Evolutionary conservation across 2,888 invertebrate genomes (phyloP), one percentile per base, ranked within the genome.

Genomic region (Ischnura elegans): DNA sequence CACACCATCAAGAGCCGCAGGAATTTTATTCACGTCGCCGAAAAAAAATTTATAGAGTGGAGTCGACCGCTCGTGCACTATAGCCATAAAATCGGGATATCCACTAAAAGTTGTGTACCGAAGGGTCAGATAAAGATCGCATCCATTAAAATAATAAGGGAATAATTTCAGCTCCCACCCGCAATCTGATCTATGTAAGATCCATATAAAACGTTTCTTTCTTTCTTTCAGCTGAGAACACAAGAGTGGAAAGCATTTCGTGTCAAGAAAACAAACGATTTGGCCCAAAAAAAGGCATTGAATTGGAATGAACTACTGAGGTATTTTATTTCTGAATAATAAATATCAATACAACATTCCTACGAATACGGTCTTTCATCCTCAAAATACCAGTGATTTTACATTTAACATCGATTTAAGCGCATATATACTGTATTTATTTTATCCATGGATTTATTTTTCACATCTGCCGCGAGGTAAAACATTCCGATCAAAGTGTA

Each of bases 121-220:
- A 55, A 25, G 10, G 61, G 43, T 3, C 1, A n/a, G 43, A 90
- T 90, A 61, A 51, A 36, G 36, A 87, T 90, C 55, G 16, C 10
- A 90, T n/a, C 90, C 55, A 90, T 66, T 90, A 66, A 90, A 61
- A 61, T 90, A 43, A 90, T 43, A 61, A 55, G 43, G 43, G n/a
- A 25, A 25, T 43, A 61, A 90, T 66, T 90, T 61, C 61, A n/a
- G n/a, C 87, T 25, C 21, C 42, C 55, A 21, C 10, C 25, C 42
- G 2, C n/a, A 43, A 61, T 66, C 90, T 55, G 66, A 90, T 90
- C 42, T 45, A 90, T 42, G 29, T 19, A 10, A 76, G 25, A 36
- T 76, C 76, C 13, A 29, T 36, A 36, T 8, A 6, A 66, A 66
- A 5, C 29, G 51, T 87, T 51, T 13, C 87, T 46, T 47, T 13